These are phyloP conservation scores for Mus minutoides DNA, from an alignment of 2,797 vertebrate genomes.

Conservation along the genomic window DNA sequence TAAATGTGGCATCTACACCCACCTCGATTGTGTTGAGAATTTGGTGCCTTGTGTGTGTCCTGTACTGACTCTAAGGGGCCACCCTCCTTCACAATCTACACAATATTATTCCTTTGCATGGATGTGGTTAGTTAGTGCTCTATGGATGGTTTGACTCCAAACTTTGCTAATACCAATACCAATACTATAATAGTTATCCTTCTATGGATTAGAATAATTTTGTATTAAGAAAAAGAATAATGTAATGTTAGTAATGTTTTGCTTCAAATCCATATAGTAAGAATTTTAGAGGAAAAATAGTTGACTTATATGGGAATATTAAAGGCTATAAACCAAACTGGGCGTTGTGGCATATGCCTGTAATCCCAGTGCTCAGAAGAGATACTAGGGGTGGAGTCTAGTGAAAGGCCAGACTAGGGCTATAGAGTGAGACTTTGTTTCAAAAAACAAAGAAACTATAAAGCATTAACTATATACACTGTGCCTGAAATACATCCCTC, in stretches of 20 bases:
- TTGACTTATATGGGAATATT: constrained; percentile 24
- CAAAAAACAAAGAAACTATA: not conserved
- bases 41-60: not conserved
- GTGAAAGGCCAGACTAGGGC: not conserved
- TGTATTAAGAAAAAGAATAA: constrained; percentile 3
- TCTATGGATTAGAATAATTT: constrained; percentile 20
- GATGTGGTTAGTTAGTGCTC: constrained; percentile 20
- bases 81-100: not conserved
- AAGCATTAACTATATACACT: constrained; percentile 36
- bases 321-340: not conserved
- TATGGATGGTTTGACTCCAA: not conserved
- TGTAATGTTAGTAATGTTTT: constrained; percentile 39
- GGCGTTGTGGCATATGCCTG: not conserved
- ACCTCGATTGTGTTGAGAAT: not conserved
- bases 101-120: not conserved
- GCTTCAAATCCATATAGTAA: constrained; percentile 57
- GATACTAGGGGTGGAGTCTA: not conserved
- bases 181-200: not conserved
- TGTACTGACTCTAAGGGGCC: not conserved
- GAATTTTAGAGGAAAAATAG: constrained; percentile 21
- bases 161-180: constrained; percentile 23
- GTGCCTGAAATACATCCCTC: constrained; percentile 23
- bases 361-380: not conserved
- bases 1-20: not conserved
- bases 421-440: not conserved